These are phyloP conservation scores for Sebastes itinus DNA, from an alignment of 2,797 vertebrate species.

Conservation along the genomic window DNA sequence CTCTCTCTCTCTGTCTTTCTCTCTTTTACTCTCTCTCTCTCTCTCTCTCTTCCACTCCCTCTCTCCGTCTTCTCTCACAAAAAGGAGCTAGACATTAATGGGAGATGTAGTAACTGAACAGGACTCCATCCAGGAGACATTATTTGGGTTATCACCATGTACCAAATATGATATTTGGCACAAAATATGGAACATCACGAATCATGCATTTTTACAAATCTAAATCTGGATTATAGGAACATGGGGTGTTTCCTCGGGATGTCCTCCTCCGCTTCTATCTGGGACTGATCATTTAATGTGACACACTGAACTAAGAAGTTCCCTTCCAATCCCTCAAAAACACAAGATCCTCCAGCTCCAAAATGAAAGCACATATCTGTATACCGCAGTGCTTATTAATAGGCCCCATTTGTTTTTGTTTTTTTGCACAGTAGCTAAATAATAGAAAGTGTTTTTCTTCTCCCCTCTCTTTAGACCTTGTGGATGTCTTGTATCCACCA, in stretches of 20 bases:
- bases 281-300: constrained; percentile 1
- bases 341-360: not conserved
- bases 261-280: not conserved
- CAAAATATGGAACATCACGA: not conserved
- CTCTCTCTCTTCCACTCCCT: not conserved
- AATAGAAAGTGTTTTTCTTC: constrained; percentile 9
- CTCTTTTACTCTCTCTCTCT: not conserved
- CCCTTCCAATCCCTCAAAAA: not conserved
- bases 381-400: not conserved
- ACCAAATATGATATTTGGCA: not conserved
- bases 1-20: constrained; percentile 44
- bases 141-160: not conserved
- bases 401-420: not conserved
- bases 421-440: constrained; percentile 9
- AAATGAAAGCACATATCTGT: not conserved
- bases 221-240: not conserved
- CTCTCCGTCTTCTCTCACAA: constrained; percentile 21
- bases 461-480: not conserved
- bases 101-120: constrained; percentile 30
- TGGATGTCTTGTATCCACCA: constrained; percentile 28
- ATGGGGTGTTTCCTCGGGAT: not conserved
- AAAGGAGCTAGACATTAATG: constrained; percentile 45
- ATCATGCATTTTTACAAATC: not conserved
- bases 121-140: not conserved
- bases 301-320: constrained; percentile 27